Base-by-base conservation (phyloP, 2,797 vertebrate genomes). In the Centroberyx gerrardi region DNA sequence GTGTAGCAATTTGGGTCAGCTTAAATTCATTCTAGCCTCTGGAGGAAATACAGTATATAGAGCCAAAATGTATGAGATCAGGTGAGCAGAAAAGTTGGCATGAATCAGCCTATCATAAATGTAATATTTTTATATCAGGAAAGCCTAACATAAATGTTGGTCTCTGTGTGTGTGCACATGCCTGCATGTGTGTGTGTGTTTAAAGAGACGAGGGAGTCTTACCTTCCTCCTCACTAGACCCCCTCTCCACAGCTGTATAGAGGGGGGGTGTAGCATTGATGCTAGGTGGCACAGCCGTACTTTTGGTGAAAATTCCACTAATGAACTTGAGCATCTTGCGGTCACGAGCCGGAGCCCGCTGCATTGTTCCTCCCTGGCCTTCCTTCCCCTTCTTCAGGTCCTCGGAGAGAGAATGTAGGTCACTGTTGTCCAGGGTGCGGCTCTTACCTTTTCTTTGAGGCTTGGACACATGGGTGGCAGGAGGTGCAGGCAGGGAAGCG, bases 241-340 rank as follows among this genome's bases (percentile, higher is more conserved):
- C 94, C 71, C 94, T 90, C 69, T 94, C 91, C 68, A 92, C 76
- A 52, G 94, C 88, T 27, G 88, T 89, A 70, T 89, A 94, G 52
- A 92, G 93, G 15, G 92, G 78, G 12, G 90, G 72, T 14, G 91
- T 40, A 6, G 90, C 38, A 81, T 64, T 83, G 83, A 72, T 77
- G 12, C 72, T 94, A 69, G 95, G 91, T 15, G 96, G 92, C 28
- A 81, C 91, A 0, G 93, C 87, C 0, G 94, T 87, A 90, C 96
- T 98, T 92, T 98, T 98, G 88, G 96, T 95, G 90, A 98, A 98
- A 89, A 98, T 98, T 63, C 97, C 97, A 54, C 97, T 98, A 85
- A 98, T 98, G 91, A 98, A 98, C 93, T 98, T 98, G 46, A 98
- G 96, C 97, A 99, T 98, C 90, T 97, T 99, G 40, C 96, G 93